Base-by-base conservation (phyloP, 2,113 vertebrate species). In the Oreotrochilus melanogaster region DNA sequence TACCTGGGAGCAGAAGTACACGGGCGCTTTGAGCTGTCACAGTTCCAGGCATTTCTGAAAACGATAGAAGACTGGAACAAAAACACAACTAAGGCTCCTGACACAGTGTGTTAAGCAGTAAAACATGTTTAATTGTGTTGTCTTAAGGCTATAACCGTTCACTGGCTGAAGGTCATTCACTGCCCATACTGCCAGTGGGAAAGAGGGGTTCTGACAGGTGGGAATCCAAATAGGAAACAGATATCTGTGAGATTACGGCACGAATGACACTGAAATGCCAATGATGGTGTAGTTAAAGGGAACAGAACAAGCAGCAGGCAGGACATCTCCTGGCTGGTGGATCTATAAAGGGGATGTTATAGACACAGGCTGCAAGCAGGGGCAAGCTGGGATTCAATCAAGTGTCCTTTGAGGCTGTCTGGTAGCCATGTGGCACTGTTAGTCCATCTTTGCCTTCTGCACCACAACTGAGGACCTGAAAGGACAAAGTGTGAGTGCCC, bases 21-120 rank as follows among this genome's bases (percentile, higher is more conserved):
- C 50, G 4, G 61, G 75, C 9, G 50, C 96, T 96, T 92, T 70
- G 89, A 92, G 86, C 94, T 96, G 97, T 96, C 96, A 86, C 91
- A 43, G 25, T 78, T 92, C 61, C 88, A 43, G 93, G 93, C 62
- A 4, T 88, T 96, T 96, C 94, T 93, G 89, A 89, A 95, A 95
- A 95, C 43, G 81, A 93, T 70, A 85, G 94, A 92, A 90, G 92
- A 86, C 94, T 83, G 95, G 87, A 87, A 92, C 95, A 95, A 92
- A 89, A 89, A 86, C 82, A 65, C 60, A 87, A 65, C 88, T 76
- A 83, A 58, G 86, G 95, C 80, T 89, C 88, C 91, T 93, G 91
- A 94, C 69, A 92, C 76, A 64, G 83, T 19, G 54, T 25, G 61
- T 83, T 78, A 93, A 86, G 78, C 86, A 91, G 85, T 82, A 86